Percentiles rank a stretch among this genome's conserved stretches.
phyloP scores from a whole-genome alignment of 2,888 invertebrate genomes.

The Dichetophora obliterata region DNA sequence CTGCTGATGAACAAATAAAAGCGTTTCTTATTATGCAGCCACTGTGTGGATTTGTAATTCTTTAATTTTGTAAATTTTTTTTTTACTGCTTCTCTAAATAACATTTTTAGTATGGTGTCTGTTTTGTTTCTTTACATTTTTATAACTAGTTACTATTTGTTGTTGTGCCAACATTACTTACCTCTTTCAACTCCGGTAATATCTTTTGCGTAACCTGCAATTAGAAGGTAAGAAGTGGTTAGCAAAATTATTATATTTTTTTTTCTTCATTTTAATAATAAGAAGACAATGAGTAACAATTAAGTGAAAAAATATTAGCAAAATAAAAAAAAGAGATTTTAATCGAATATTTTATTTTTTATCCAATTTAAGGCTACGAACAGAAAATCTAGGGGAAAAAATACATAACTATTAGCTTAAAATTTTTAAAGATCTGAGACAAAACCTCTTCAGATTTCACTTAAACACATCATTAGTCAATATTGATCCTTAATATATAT shows the following conservation, averaged over 20 bases:
- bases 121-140: not conserved
- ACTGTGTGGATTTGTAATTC: slow-evolving; percentile 24
- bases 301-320: no score
- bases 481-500: no score
- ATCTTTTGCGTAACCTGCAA: slow-evolving; percentile 74
- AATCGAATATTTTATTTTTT: no score
- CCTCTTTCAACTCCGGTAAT: slow-evolving; percentile 70
- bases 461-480: no score
- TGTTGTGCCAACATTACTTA: slow-evolving; percentile 54
- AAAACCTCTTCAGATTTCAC: no score
- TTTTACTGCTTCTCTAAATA: not conserved
- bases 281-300: no score
- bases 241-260: not conserved
- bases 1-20: slow-evolving; percentile 7
- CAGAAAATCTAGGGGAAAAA: no score
- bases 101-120: not conserved
- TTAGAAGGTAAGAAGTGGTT: slow-evolving; percentile 49
- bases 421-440: no score
- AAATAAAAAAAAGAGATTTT: no score
- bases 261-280: no score
- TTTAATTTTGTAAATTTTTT: slow-evolving; percentile 27
- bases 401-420: no score
- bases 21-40: slow-evolving; percentile 1
- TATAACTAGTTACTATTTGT: not conserved
- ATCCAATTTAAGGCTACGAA: no score